Conservation (phyloP, 2,797 vertebrate species). For the Liasis olivaceus region DNA sequence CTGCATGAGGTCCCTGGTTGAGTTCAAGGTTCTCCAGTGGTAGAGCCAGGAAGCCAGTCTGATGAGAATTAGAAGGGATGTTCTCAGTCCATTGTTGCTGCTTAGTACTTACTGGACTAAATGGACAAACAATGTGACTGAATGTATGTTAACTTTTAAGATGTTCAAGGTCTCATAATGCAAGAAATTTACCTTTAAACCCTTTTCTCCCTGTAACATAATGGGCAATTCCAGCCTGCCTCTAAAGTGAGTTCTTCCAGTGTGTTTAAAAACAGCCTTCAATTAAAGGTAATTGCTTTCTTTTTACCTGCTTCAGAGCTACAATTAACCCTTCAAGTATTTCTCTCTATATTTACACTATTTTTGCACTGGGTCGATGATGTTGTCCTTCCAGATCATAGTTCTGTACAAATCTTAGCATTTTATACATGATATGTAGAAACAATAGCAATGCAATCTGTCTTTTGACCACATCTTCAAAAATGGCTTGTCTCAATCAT, state of each 20-base stretch:
- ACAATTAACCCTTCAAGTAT: background rate
- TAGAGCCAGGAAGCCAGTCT: background rate
- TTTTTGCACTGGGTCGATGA: background rate
- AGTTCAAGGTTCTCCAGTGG: background rate
- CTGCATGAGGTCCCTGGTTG: background rate
- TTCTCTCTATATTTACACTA: background rate
- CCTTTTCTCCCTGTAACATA: background rate
- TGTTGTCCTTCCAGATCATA: background rate
- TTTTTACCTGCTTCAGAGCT: background rate
- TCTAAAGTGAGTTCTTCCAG: background rate
- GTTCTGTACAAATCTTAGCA: constrained; percentile 16
- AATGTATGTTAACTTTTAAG: background rate
- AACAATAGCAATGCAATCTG: background rate
- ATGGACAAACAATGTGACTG: background rate
- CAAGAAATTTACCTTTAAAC: background rate
- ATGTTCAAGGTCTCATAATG: background rate
- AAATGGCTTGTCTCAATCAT: constrained; percentile 31
- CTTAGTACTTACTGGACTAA: background rate
- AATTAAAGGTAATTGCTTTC: background rate
- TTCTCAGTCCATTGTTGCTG: too few relatives aligned
- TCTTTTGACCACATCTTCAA: background rate
- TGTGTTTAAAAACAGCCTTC: background rate
- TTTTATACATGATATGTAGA: constrained; percentile 20
- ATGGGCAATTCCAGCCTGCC: background rate
- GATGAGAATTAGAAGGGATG: background rate